Evolutionary conservation across 2,888 invertebrate species (phyloP).

Genomic region (Busseola fusca): DNA sequence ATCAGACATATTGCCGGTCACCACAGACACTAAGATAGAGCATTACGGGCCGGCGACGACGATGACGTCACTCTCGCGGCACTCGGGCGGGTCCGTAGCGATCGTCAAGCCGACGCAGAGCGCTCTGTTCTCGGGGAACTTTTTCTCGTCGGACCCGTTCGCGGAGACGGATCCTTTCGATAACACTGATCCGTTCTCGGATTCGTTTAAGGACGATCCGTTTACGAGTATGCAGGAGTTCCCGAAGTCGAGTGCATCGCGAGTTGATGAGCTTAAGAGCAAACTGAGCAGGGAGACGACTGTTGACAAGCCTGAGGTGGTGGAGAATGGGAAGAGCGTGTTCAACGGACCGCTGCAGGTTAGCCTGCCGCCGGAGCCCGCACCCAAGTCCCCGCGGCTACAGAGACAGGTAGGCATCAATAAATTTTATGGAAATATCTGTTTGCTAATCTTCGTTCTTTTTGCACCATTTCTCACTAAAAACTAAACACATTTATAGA

Average conservation of each 20-base stretch:
- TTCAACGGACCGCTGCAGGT: conserved; percentile 92
- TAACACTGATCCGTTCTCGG: conserved; percentile 91
- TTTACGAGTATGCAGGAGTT: conserved; percentile 87
- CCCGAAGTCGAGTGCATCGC: conserved; percentile 72
- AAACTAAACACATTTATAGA: neutral
- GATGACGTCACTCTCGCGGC: conserved; percentile 84
- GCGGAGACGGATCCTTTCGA: conserved; percentile 93
- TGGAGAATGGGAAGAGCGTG: conserved; percentile 76
- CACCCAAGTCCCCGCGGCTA: conserved; percentile 82
- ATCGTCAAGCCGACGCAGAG: conserved; percentile 76
- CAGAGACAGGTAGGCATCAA: conserved; percentile 81
- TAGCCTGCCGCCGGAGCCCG: conserved; percentile 90
- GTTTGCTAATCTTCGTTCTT: neutral
- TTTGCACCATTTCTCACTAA: neutral
- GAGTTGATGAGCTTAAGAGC: conserved; percentile 74
- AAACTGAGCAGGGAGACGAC: conserved; percentile 69
- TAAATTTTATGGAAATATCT: neutral
- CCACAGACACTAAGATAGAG: conserved; percentile 74
- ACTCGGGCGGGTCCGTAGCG: conserved; percentile 86
- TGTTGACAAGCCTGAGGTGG: conserved; percentile 63
- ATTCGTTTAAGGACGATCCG: conserved; percentile 90
- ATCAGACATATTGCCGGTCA: conserved; percentile 76
- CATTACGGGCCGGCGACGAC: conserved; percentile 83
- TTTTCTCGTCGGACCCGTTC: conserved; percentile 90
- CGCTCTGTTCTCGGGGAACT: conserved; percentile 72